Conservation (phyloP, 2,888 invertebrate genomes). For the Cynaeus angustus region DNA sequence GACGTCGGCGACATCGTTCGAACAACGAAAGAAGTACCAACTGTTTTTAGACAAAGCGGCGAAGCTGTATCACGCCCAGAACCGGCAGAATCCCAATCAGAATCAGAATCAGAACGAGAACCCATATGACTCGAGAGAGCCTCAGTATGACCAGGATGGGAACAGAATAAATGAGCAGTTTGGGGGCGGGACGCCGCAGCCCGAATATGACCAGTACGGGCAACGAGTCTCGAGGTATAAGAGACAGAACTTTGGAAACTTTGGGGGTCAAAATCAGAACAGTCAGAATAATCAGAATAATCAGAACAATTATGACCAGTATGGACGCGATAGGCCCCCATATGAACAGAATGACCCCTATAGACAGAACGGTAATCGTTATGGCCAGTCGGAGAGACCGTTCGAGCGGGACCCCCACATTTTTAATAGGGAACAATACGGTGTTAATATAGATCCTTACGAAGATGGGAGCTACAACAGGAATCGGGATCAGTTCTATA, state of each 20-base stretch:
- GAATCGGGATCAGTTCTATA: slow-evolving; percentile 49
- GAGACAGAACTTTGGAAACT: slow-evolving; percentile 63
- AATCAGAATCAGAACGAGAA: slow-evolving; percentile 37
- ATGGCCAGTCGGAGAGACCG: slow-evolving; percentile 51
- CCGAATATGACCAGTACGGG: slow-evolving; percentile 57
- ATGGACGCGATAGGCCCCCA: slow-evolving; percentile 56
- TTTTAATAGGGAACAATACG: slow-evolving; percentile 64
- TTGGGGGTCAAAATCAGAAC: slow-evolving; percentile 56
- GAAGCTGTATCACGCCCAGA: slow-evolving; percentile 71
- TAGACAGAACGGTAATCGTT: slow-evolving; percentile 50
- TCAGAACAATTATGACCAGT: slow-evolving; percentile 51
- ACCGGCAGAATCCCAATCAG: background rate
- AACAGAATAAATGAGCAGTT: slow-evolving; percentile 19
- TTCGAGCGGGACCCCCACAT: slow-evolving; percentile 63
- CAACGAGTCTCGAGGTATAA: slow-evolving; percentile 61
- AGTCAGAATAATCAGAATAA: slow-evolving; percentile 10
- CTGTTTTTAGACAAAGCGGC: slow-evolving; percentile 78
- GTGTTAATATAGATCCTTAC: slow-evolving; percentile 67
- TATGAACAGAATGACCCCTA: slow-evolving; percentile 49
- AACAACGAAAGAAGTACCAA: slow-evolving; percentile 77
- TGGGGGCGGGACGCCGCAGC: background rate
- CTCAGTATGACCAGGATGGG: slow-evolving; percentile 13
- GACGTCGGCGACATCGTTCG: slow-evolving; percentile 82
- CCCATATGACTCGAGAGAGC: slow-evolving; percentile 37
- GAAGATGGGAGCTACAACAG: slow-evolving; percentile 52